Evolutionary conservation across 2,888 invertebrate species (phyloP).

Genomic region (Fabriciana adippe): DNA sequence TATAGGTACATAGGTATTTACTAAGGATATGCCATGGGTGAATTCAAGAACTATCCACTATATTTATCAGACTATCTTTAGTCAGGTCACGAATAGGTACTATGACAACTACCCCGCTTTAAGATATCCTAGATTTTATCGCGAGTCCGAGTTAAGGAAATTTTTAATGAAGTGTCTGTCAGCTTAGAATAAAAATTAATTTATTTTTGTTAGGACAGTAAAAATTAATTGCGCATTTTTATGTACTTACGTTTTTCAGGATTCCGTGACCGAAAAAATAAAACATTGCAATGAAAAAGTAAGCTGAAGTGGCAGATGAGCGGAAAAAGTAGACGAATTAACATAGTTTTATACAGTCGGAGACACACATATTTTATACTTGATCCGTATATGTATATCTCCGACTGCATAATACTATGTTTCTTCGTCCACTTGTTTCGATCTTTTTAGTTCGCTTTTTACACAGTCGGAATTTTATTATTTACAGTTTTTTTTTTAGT

Average conservation of each 20-base stretch:
- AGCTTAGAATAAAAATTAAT: slow-evolving; percentile 4
- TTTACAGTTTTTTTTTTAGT: too few species aligned
- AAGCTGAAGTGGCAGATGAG: too few species aligned
- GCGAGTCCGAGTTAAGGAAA: slow-evolving; percentile 42
- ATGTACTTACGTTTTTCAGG: not conserved
- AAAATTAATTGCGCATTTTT: not conserved
- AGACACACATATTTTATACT: too few species aligned
- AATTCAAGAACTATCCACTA: slow-evolving; percentile 20
- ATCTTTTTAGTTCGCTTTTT: too few species aligned
- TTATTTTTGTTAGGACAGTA: not conserved
- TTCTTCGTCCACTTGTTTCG: too few species aligned
- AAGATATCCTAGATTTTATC: slow-evolving; percentile 52
- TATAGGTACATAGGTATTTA: not conserved
- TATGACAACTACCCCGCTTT: slow-evolving; percentile 48
- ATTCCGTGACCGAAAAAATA: too few species aligned
- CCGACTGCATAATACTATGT: too few species aligned
- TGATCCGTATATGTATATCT: too few species aligned
- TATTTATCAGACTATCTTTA: slow-evolving; percentile 44
- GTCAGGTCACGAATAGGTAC: slow-evolving; percentile 54
- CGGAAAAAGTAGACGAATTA: too few species aligned
- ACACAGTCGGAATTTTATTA: too few species aligned
- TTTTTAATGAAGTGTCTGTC: slow-evolving; percentile 45
- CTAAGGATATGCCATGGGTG: not conserved
- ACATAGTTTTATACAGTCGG: too few species aligned
- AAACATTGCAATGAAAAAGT: too few species aligned